Evolutionary conservation across 1,140 invertebrate genomes (phyloP), one percentile per base, ranked within the genome.

Genomic region (Anadara kagoshimensis): DNA sequence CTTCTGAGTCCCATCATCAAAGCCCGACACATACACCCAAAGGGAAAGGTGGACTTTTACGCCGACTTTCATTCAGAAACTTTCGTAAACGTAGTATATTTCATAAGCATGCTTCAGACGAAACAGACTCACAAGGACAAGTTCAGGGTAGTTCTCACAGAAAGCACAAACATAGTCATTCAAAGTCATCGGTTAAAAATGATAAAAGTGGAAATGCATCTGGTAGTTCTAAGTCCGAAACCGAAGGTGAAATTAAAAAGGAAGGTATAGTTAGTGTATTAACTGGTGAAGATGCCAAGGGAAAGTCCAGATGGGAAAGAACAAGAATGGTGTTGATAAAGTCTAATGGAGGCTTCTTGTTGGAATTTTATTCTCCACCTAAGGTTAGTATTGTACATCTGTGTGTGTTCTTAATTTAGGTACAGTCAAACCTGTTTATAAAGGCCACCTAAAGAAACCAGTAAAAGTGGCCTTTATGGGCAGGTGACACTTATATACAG

Each of bases 291-390:
- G 97, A 98, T 87, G 91, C 95, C 18, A 95, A 97, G 87, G 95
- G 95, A 5, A 94, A 95, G 57, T 95, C 96, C 57, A 96, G 96
- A 87, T 98, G 97, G 97, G 96, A 98, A 83, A 96, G 94, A 87
- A 98, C 96, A 87, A 92, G 95, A 77, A 88, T 98, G 62, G 94
- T 94, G 0, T 88, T 99, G 47, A 94, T 98, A 12, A 97, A 96
- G 90, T 96, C 95, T 5, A 95, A 94, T 53, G 97, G 96, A 44
- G 96, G 96, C 41, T 96, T 96, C 44, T 97, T 96, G 83, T 89
- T 98, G 44, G 97, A 98, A 86, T 98, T 98, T 90, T 99, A 97
- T 89, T 95, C 95, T 20, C 97, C 97, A 26, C 96, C 96, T 8
- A 98, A 98, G 91, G 94, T 92, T 56, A n/a, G 83, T 64, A 66